Evolutionary conservation across 2,113 vertebrate genomes (phyloP).

Genomic region (Tragulus kanchil): DNA sequence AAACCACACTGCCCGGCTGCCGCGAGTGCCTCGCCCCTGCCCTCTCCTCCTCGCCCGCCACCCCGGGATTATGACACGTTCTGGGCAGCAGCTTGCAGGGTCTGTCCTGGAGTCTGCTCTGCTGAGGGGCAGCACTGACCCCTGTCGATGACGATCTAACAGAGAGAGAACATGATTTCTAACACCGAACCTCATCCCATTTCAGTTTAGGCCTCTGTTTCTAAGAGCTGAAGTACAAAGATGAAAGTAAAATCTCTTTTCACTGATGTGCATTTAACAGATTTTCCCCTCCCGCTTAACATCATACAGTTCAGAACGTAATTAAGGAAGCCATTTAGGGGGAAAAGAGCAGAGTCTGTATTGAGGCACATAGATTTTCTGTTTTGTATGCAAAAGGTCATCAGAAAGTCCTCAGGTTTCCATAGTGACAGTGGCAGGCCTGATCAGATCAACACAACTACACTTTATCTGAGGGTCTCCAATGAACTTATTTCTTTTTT

Average conservation of each 20-base stretch:
- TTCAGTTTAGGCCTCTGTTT: conserved; percentile 16
- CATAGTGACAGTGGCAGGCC: conserved; percentile 78
- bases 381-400: conserved; percentile 73
- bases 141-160: background rate
- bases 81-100: background rate
- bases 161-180: background rate
- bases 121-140: background rate
- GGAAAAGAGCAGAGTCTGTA: conserved; percentile 25
- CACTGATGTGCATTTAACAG: background rate
- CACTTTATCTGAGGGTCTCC: conserved; percentile 75
- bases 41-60: background rate
- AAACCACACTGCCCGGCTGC: no score
- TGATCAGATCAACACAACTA: conserved; percentile 79
- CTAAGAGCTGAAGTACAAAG: conserved; percentile 26
- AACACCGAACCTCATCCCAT: background rate
- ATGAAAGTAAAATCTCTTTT: background rate
- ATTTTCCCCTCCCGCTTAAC: background rate
- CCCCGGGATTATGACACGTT: no score
- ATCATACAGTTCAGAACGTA: conserved; percentile 51
- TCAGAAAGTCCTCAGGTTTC: conserved; percentile 80
- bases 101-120: background rate
- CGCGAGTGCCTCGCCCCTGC: no score
- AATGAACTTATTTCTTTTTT: background rate
- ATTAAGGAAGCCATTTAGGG: conserved; percentile 49
- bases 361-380: conserved; percentile 65